These are phyloP conservation scores for Dryadula phaetusa DNA, from an alignment of 2,888 invertebrate species.

Conservation along the genomic window DNA sequence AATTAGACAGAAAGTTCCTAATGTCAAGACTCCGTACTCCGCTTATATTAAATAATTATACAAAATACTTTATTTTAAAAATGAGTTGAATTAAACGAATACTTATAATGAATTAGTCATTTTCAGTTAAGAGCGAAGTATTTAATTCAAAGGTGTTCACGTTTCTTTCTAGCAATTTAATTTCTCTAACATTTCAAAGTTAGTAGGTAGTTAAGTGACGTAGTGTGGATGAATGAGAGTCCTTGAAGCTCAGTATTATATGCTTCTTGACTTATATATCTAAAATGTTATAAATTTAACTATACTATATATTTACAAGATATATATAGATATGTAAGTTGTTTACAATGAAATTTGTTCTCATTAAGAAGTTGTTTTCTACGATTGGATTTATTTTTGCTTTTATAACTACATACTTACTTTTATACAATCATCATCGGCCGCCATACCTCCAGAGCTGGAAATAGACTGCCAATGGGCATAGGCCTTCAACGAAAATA, in stretches of 20 bases:
- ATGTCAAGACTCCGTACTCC: too few relatives aligned
- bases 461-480: too few relatives aligned
- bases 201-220: constrained; percentile 11
- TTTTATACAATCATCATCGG: too few relatives aligned
- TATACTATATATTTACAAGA: too few relatives aligned
- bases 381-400: too few relatives aligned
- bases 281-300: neutral
- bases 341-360: too few relatives aligned
- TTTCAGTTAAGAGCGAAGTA: neutral
- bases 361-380: too few relatives aligned
- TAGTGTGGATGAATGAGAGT: constrained; percentile 6
- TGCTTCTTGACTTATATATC: neutral
- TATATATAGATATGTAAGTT: too few relatives aligned
- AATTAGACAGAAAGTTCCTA: too few relatives aligned
- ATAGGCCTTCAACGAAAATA: too few relatives aligned
- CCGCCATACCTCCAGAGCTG: too few relatives aligned
- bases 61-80: neutral
- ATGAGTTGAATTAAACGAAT: neutral
- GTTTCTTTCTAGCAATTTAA: constrained; percentile 2
- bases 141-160: neutral
- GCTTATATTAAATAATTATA: neutral
- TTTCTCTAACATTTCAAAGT: constrained; percentile 11
- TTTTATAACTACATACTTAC: too few relatives aligned
- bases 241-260: neutral
- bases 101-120: neutral